These are phyloP conservation scores for Porites rus DNA, from an alignment of 92 coral and sea anemone species.

Conservation along the genomic window DNA sequence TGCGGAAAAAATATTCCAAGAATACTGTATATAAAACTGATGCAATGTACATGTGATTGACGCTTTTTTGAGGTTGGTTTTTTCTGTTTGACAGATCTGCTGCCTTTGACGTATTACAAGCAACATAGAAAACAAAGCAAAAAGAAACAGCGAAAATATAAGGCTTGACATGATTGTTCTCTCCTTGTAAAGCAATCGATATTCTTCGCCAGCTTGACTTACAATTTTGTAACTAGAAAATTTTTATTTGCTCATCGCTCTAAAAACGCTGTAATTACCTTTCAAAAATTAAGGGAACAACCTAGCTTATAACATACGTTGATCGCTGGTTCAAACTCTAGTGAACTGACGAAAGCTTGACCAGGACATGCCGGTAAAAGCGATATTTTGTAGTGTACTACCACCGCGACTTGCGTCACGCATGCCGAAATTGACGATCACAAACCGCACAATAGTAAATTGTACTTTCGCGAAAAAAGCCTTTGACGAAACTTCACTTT, in stretches of 20 bases:
- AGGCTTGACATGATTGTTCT: background rate
- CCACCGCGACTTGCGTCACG: slow-evolving; percentile 28
- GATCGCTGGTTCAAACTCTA: background rate
- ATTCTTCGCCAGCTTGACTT: background rate
- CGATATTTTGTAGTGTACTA: slow-evolving; percentile 17
- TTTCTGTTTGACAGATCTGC: background rate
- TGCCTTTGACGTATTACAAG: background rate
- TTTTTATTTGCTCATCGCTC: background rate
- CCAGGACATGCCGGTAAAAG: background rate
- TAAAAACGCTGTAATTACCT: no score
- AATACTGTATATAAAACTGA: background rate
- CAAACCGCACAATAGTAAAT: slow-evolving; percentile 9
- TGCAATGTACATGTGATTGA: background rate
- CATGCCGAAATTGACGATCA: slow-evolving; percentile 4
- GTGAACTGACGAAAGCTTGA: background rate
- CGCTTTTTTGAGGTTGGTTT: background rate
- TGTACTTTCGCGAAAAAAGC: slow-evolving; percentile 1
- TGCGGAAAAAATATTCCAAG: background rate
- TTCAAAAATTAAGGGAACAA: no score
- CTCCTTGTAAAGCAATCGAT: slow-evolving; percentile 3
- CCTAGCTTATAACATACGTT: background rate
- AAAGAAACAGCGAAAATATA: background rate
- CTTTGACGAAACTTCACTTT: background rate
- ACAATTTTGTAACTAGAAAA: background rate
- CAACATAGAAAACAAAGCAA: background rate